Base-by-base conservation (phyloP, 2,797 vertebrate genomes). In the Artibeus lituratus region DNA sequence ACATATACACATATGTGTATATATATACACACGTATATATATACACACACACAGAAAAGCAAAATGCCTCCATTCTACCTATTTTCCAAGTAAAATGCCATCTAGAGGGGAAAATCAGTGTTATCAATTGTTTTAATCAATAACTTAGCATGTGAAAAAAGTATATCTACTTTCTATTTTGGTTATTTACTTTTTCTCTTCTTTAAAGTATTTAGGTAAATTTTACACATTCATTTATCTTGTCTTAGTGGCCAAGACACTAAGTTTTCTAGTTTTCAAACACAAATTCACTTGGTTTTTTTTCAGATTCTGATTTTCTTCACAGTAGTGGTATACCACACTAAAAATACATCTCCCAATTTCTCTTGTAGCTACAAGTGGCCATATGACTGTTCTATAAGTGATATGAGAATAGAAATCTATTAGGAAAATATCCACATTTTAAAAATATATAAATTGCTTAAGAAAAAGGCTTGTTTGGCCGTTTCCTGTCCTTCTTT, bases 191-290 rank as follows among this genome's bases (percentile, higher is more conserved):
- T 72, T 95, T 65, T 80, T 44, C 19, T 53, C 8, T 11, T 96
- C 65, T 85, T 44, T 77, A 47, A 86, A 85, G 19, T 74, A 78
- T 32, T 90, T 73, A 82, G 24, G 24, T 47, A 3, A 91, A 85
- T 94, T 86, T 87, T 90, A 86, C 19, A 59, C 44, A 85, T 39
- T 96, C 8, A 82, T 93, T 93, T 81, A 87, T 72, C 87, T 37
- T 69, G 29, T 59, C 18, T 90, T 29, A 62, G 44, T 65, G 51
- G 29, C 9, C 9, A 90, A 80, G n/a, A 35, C 10, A 53, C 8
- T n/a, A n/a, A n/a, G n/a, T n/a, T n/a, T 82, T 67, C 51, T 62
- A 80, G 59, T 62, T 95, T 83, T 51, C 62, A 91, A 90, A 10
- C 4, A 37, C 55, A 42, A 51, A 76, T 88, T 10, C 6, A 77